Percentiles rank a stretch among this genome's conserved stretches.
Evolutionary conservation across 2,113 vertebrate genomes (phyloP).

Genomic region (Cervus canadensis): DNA sequence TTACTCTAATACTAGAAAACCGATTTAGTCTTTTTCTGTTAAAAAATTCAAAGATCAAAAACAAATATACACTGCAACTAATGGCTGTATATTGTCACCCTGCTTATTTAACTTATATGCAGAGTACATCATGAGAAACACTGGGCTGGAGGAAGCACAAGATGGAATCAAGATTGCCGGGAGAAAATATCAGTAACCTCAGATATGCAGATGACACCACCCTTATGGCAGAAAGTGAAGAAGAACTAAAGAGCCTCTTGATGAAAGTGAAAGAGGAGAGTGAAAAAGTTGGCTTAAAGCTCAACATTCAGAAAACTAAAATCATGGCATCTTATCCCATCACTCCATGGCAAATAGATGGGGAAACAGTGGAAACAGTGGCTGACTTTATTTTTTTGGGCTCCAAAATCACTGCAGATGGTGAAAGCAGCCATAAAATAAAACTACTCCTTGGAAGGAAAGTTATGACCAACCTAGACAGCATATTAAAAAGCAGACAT

Average conservation of each 20-base stretch:
- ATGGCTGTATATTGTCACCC: neutral
- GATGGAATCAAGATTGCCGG: neutral
- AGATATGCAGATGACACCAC: neutral
- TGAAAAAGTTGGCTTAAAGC: neutral
- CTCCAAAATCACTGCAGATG: neutral
- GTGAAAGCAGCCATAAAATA: neutral
- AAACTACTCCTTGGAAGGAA: neutral
- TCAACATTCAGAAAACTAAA: neutral
- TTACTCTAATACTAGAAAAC: neutral
- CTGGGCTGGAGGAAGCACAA: neutral
- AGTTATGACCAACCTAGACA: neutral
- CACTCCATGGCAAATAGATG: neutral
- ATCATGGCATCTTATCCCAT: neutral
- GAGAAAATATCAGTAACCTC: neutral
- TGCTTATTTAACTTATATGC: neutral
- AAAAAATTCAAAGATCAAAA: conserved; percentile 20
- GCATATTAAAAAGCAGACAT: neutral
- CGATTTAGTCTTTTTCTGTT: neutral
- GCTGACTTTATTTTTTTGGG: neutral
- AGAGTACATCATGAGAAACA: neutral
- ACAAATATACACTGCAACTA: neutral
- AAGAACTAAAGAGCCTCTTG: neutral
- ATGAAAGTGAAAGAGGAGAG: neutral
- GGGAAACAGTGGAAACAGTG: neutral
- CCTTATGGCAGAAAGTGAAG: neutral